These are phyloP conservation scores for Hexactinellida sp. DNA, from an alignment of 37 sponge, comb jelly and placozoan genomes.

Conservation along the genomic window DNA sequence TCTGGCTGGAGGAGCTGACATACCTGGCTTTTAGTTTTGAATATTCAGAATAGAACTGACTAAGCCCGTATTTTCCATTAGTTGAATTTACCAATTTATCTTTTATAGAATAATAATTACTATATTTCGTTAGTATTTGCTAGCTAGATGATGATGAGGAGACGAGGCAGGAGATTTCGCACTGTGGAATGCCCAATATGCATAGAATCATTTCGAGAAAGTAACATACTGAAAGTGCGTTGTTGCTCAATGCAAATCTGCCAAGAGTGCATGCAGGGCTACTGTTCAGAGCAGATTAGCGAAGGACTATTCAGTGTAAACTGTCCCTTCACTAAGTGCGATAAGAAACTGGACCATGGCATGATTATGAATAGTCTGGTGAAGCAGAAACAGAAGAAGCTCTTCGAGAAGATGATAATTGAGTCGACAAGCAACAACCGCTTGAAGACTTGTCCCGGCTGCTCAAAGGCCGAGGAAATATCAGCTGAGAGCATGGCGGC, in stretches of 20 bases:
- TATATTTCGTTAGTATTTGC: no score
- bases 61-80: neutral
- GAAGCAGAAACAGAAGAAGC: neutral
- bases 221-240: neutral
- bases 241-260: conserved; percentile 41
- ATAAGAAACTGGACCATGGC: conserved; percentile 9
- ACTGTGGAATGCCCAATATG: neutral
- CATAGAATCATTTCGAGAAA: neutral
- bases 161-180: neutral
- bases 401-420: conserved; percentile 3
- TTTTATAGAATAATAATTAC: neutral
- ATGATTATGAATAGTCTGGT: neutral
- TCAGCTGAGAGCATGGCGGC: neutral
- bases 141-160: neutral
- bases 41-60: no score
- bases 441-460: neutral
- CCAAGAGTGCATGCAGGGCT: conserved; percentile 23
- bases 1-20: conserved; percentile 26
- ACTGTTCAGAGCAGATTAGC: conserved; percentile 20
- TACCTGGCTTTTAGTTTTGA: conserved; percentile 17
- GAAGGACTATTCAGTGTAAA: conserved; percentile 29
- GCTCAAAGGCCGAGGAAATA: neutral
- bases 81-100: neutral
- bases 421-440: neutral
- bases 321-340: conserved; percentile 47